Percentiles rank a stretch among this genome's conserved stretches.
Evolutionary conservation across 2,888 invertebrate species (phyloP).

Genomic region (Luperina nickerlii): DNA sequence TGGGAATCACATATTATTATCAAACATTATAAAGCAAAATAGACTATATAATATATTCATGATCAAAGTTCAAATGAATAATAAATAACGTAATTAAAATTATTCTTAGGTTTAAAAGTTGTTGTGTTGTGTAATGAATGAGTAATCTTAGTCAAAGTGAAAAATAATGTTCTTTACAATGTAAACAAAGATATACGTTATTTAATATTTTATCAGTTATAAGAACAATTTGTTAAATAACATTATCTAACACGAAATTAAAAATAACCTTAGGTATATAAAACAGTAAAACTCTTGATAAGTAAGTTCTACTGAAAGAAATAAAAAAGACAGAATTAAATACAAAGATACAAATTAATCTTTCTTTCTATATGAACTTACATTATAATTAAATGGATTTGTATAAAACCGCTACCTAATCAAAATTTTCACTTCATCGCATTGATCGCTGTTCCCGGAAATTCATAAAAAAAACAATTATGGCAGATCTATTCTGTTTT

Average conservation of each 20-base stretch:
- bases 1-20: slow-evolving; percentile 1
- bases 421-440: not conserved
- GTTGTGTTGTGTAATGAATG: slow-evolving; percentile 34
- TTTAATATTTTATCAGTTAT: slow-evolving; percentile 38
- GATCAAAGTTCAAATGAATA: slow-evolving; percentile 51
- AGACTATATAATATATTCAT: slow-evolving; percentile 1
- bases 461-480: slow-evolving; percentile 14
- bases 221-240: slow-evolving; percentile 32
- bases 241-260: slow-evolving; percentile 26
- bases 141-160: slow-evolving; percentile 47
- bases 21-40: slow-evolving; percentile 27
- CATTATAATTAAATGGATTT: not conserved
- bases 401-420: not conserved
- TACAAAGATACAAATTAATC: not conserved
- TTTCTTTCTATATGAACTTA: not conserved
- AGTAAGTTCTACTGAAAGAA: slow-evolving; percentile 9
- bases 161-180: slow-evolving; percentile 38
- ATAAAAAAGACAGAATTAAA: not conserved
- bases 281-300: slow-evolving; percentile 17
- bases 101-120: slow-evolving; percentile 29
- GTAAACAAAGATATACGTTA: slow-evolving; percentile 46
- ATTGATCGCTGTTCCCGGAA: not conserved
- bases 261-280: slow-evolving; percentile 14
- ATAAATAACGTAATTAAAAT: slow-evolving; percentile 29
- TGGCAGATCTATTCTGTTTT: slow-evolving; percentile 8